phyloP scores from a whole-genome alignment of 1,140 invertebrate genomes.

The Solen grandis region DNA sequence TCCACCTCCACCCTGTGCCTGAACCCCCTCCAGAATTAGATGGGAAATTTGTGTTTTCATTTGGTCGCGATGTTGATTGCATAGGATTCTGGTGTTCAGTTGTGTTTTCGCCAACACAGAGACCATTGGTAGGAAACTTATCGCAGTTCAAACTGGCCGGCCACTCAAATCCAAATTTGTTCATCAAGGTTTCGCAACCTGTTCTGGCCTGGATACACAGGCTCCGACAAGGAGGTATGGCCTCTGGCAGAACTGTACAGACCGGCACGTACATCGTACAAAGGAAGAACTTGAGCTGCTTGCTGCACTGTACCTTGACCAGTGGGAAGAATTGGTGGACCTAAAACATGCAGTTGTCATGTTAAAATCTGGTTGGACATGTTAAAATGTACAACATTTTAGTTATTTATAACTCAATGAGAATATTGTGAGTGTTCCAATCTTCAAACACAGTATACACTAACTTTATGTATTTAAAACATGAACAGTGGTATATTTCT shows the following conservation, averaged over 20 bases:
- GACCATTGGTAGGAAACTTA: slow-evolving; percentile 90
- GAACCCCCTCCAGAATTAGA: neutral
- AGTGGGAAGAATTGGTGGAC: slow-evolving; percentile 96
- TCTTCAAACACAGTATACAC: too few relatives aligned
- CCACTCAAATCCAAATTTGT: slow-evolving; percentile 96
- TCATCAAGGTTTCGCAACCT: slow-evolving; percentile 95
- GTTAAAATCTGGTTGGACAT: too few relatives aligned
- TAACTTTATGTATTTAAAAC: too few relatives aligned
- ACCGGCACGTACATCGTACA: slow-evolving; percentile 98
- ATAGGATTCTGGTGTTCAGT: slow-evolving; percentile 77
- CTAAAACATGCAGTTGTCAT: too few relatives aligned
- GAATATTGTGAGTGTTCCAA: too few relatives aligned
- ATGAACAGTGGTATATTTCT: too few relatives aligned
- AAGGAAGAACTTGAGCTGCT: slow-evolving; percentile 96
- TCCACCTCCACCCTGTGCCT: neutral
- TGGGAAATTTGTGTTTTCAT: neutral
- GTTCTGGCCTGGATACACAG: slow-evolving; percentile 76
- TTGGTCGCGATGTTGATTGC: slow-evolving; percentile 43
- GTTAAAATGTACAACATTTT: too few relatives aligned
- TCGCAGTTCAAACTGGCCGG: slow-evolving; percentile 95
- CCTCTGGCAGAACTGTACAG: slow-evolving; percentile 89
- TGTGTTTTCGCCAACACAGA: slow-evolving; percentile 94
- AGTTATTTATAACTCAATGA: too few relatives aligned
- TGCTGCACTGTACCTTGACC: slow-evolving; percentile 97
- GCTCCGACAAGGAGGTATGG: slow-evolving; percentile 95